These are phyloP conservation scores for Callorhinus ursinus DNA, from an alignment of 2,113 vertebrate genomes.

Conservation along the genomic window DNA sequence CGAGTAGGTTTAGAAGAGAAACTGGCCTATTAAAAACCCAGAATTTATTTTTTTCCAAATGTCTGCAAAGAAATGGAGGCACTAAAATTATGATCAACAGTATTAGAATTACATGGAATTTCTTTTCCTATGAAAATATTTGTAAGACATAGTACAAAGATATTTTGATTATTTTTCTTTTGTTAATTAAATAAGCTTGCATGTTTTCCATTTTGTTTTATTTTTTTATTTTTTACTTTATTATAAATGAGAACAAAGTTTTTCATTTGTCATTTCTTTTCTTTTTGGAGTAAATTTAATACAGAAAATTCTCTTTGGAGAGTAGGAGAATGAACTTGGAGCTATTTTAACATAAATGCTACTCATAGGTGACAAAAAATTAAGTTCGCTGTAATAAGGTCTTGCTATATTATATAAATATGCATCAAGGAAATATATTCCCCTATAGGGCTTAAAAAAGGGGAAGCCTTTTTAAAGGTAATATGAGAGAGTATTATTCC, in stretches of 20 bases:
- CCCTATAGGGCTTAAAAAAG: neutral
- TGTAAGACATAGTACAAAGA: neutral
- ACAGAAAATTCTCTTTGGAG: neutral
- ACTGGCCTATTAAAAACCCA: neutral
- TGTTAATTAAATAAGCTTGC: neutral
- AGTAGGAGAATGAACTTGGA: neutral
- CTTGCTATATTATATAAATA: conserved; percentile 28
- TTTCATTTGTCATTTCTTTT: neutral
- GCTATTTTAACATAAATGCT: neutral
- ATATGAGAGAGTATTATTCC: conserved; percentile 21
- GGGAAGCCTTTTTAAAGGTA: conserved; percentile 49
- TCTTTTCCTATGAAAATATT: neutral
- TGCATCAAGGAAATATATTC: conserved; percentile 57
- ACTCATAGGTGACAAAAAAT: conserved; percentile 5
- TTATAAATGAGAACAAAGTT: neutral
- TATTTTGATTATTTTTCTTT: neutral
- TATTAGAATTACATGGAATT: neutral
- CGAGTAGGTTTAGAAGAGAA: neutral
- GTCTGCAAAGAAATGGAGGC: neutral
- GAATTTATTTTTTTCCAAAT: conserved; percentile 4
- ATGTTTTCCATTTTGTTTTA: neutral
- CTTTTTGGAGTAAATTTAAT: neutral
- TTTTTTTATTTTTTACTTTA: neutral
- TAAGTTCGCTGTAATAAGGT: conserved; percentile 24
- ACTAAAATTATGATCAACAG: neutral